A percentile compares a stretch with the other conserved stretches of the same genome.
These are phyloP conservation scores for Monoplex corrugatus DNA, from an alignment of 2,888 invertebrate genomes.

Conservation along the genomic window DNA sequence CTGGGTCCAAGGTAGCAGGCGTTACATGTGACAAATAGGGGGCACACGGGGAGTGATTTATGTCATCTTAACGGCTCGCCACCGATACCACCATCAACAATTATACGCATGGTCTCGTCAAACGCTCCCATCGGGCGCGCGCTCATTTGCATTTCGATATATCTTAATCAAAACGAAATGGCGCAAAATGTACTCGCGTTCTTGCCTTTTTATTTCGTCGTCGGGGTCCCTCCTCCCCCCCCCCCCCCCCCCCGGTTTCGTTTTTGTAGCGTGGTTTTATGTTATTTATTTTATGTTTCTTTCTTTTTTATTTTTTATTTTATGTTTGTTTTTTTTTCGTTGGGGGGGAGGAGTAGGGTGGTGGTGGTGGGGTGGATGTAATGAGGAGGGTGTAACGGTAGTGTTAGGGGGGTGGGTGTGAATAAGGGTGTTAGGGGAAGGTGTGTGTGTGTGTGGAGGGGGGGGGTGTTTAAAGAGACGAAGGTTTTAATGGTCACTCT, in stretches of 20 bases:
- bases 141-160: conserved; percentile 44
- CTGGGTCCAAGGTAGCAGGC: neutral
- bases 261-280: too few species aligned
- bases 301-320: neutral
- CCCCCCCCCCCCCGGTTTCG: too few species aligned
- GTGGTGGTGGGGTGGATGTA: neutral
- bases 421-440: neutral
- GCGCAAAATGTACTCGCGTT: conserved; percentile 35
- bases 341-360: neutral
- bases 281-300: neutral
- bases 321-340: neutral
- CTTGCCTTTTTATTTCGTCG: too few species aligned
- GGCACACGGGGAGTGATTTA: conserved; percentile 12
- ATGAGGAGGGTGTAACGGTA: neutral
- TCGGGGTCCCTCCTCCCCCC: too few species aligned
- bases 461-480: neutral
- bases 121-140: conserved; percentile 1
- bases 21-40: conserved; percentile 40
- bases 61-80: conserved; percentile 31
- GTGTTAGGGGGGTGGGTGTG: neutral
- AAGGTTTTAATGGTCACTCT: neutral
- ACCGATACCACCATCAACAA: conserved; percentile 8
- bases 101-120: neutral
- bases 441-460: neutral
- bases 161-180: conserved; percentile 44